phyloP scores from a whole-genome alignment of 1,140 invertebrate genomes.

The Akabosia matsudoensis region DNA sequence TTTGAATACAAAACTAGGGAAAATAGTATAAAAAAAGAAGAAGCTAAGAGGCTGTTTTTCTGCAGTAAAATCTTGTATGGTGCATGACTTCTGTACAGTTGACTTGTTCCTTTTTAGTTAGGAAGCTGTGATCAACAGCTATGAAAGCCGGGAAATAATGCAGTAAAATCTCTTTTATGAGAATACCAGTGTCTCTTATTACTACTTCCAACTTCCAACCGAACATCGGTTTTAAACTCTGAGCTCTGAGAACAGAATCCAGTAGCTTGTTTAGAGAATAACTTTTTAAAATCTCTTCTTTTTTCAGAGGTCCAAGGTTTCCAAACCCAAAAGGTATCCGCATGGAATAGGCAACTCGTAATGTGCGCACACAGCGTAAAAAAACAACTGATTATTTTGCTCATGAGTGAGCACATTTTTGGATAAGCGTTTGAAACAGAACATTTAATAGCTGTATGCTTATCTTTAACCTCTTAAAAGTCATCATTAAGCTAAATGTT shows the following conservation, averaged over 20 bases:
- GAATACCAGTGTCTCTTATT: neutral
- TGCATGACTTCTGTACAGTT: neutral
- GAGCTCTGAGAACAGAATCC: too few relatives aligned
- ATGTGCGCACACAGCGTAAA: too few relatives aligned
- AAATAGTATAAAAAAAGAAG: neutral
- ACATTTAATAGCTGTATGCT: neutral
- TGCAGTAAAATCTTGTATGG: neutral
- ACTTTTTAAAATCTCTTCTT: too few relatives aligned
- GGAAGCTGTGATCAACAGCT: neutral
- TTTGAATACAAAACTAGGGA: neutral
- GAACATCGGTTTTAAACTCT: too few relatives aligned
- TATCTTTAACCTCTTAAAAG: neutral
- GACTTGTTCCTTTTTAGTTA: neutral
- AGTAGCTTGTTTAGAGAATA: too few relatives aligned
- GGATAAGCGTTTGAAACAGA: too few relatives aligned
- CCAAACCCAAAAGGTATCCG: too few relatives aligned
- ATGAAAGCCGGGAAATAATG: neutral
- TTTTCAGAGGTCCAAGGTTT: too few relatives aligned
- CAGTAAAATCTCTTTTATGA: neutral
- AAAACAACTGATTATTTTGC: too few relatives aligned
- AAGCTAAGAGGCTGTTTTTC: neutral
- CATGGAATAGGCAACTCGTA: too few relatives aligned
- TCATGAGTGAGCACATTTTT: too few relatives aligned
- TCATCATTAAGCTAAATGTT: constrained; percentile 4
- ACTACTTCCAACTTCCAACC: too few relatives aligned